Conservation (phyloP, 92 coral and sea anemone species). For the Zoanthus sansibaricus region DNA sequence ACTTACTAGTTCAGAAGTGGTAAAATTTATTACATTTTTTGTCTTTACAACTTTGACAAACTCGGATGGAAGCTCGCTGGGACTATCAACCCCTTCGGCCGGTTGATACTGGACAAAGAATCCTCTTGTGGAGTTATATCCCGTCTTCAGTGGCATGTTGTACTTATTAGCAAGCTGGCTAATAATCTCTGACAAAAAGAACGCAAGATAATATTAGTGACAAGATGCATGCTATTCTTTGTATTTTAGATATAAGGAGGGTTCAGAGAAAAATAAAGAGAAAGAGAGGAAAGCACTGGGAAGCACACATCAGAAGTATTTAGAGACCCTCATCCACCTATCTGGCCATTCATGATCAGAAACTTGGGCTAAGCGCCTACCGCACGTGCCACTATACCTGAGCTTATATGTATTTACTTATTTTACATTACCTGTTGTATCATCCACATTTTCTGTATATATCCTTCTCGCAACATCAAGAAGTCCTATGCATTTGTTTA, state of each 20-base stretch:
- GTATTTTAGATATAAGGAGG: no score
- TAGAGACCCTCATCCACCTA: no score
- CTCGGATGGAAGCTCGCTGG: slow-evolving; percentile 79
- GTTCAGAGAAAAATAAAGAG: no score
- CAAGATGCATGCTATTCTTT: no score
- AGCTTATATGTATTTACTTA: no score
- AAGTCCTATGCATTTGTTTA: slow-evolving; percentile 64
- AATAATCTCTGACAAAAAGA: slow-evolving; percentile 71
- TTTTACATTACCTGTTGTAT: slow-evolving; percentile 73
- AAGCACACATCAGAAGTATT: no score
- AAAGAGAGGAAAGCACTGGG: no score
- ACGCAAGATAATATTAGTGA: background rate
- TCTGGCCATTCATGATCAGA: no score
- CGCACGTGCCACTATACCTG: no score
- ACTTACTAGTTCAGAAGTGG: slow-evolving; percentile 93
- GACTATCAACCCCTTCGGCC: slow-evolving; percentile 70
- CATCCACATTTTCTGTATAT: slow-evolving; percentile 98
- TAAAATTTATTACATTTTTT: slow-evolving; percentile 76
- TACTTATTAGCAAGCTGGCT: slow-evolving; percentile 87
- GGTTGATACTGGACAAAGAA: slow-evolving; percentile 82
- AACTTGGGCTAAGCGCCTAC: no score
- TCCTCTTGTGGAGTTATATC: slow-evolving; percentile 92
- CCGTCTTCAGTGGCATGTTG: slow-evolving; percentile 88
- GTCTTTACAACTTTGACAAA: slow-evolving; percentile 86
- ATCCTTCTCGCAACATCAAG: slow-evolving; percentile 97